A percentile compares a stretch with the other conserved stretches of the same genome.
These are phyloP conservation scores for Mus pahari DNA, from an alignment of 2,113 vertebrate genomes.

Conservation along the genomic window DNA sequence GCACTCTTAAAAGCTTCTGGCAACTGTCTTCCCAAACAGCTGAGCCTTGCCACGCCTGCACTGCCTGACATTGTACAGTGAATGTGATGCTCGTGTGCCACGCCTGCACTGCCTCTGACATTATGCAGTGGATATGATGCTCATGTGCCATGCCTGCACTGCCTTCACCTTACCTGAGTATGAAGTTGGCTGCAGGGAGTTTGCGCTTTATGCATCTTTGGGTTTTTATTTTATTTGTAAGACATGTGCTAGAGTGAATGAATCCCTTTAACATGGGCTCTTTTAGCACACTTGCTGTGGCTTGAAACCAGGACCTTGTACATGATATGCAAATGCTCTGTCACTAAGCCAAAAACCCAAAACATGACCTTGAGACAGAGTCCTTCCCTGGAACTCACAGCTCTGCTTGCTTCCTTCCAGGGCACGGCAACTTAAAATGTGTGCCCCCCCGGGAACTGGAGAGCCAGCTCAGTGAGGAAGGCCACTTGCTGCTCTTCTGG, in stretches of 20 bases:
- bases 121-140: no score
- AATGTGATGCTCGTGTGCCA: no score
- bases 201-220: background rate
- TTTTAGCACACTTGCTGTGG: background rate
- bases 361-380: background rate
- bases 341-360: background rate
- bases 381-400: background rate
- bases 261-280: background rate
- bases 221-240: background rate
- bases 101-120: background rate
- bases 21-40: background rate
- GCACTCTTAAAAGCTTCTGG: background rate
- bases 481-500: background rate
- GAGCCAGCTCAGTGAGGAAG: background rate
- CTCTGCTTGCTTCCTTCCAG: background rate
- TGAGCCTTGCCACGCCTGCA: background rate
- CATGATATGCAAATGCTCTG: background rate
- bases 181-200: background rate
- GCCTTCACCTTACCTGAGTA: no score
- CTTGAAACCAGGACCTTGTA: background rate
- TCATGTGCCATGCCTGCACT: background rate
- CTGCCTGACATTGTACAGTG: no score
- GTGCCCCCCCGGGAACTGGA: background rate
- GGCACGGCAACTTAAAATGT: background rate
- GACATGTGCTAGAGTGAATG: background rate